Evolutionary conservation across 2,888 invertebrate genomes (phyloP).

Genomic region (Platycheirus rosarum): DNA sequence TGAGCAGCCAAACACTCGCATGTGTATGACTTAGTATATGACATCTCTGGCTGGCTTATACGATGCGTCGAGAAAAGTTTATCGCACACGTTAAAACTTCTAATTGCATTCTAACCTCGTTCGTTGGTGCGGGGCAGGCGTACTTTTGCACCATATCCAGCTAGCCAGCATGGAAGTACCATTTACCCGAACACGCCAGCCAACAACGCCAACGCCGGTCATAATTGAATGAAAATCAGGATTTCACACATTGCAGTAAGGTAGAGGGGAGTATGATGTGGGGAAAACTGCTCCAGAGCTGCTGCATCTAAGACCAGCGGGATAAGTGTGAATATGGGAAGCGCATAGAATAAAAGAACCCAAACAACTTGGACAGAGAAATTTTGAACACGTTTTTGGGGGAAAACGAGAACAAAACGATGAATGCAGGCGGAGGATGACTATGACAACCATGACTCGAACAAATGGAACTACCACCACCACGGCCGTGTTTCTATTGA

Average conservation of each 20-base stretch:
- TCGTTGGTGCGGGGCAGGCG: conserved; percentile 10
- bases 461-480: conserved; percentile 30
- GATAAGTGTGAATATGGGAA: conserved; percentile 49
- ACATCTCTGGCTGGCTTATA: not conserved
- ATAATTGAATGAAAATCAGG: conserved; percentile 68
- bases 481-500: not conserved
- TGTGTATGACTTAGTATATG: conserved; percentile 24
- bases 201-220: conserved; percentile 12
- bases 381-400: conserved; percentile 60
- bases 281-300: not conserved
- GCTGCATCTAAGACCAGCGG: conserved; percentile 9
- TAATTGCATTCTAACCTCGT: conserved; percentile 71
- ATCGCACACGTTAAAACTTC: conserved; percentile 59
- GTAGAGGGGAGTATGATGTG: not conserved
- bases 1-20: not conserved
- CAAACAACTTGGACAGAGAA: conserved; percentile 51
- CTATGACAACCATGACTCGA: conserved; percentile 47
- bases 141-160: conserved; percentile 19
- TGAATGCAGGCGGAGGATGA: conserved; percentile 59
- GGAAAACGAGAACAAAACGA: conserved; percentile 59
- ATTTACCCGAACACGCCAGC: not conserved
- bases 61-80: conserved; percentile 51
- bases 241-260: conserved; percentile 31
- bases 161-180: conserved; percentile 13
- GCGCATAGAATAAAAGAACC: conserved; percentile 32